phyloP scores from a whole-genome alignment of 2,113 vertebrate genomes.

The Tretioscincus oriximinensis region DNA sequence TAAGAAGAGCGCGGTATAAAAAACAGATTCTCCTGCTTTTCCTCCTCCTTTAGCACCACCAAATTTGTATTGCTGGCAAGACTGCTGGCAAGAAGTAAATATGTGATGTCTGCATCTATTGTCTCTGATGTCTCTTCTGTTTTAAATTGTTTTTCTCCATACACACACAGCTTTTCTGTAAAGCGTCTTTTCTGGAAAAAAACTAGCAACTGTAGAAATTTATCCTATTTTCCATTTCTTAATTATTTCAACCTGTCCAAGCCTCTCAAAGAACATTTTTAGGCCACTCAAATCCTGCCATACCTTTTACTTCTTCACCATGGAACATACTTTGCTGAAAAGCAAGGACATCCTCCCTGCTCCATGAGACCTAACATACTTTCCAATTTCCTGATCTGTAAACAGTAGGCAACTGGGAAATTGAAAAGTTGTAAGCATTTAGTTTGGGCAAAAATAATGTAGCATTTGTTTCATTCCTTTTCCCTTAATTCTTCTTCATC shows the following conservation, averaged over 20 bases:
- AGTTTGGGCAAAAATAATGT: not conserved
- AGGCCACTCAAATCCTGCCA: not conserved
- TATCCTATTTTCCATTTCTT: constrained; percentile 11
- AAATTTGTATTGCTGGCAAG: no score
- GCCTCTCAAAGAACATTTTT: not conserved
- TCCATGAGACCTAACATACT: not conserved
- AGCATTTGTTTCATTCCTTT: not conserved
- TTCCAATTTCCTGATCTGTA: not conserved
- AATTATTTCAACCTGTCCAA: constrained; percentile 11
- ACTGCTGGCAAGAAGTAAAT: no score
- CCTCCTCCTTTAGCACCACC: no score
- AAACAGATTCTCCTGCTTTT: no score
- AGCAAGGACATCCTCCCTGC: not conserved
- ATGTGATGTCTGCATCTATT: no score
- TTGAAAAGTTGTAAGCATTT: not conserved
- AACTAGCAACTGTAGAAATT: not conserved
- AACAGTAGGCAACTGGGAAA: not conserved
- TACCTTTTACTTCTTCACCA: not conserved
- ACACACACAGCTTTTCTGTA: not conserved
- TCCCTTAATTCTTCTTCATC: no score
- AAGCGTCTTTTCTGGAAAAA: not conserved
- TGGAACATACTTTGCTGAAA: not conserved
- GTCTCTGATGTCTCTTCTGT: no score
- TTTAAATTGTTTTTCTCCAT: no score
- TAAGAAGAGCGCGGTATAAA: no score